Evolutionary conservation across 2,113 vertebrate species (phyloP).

Genomic region (Apus apus): DNA sequence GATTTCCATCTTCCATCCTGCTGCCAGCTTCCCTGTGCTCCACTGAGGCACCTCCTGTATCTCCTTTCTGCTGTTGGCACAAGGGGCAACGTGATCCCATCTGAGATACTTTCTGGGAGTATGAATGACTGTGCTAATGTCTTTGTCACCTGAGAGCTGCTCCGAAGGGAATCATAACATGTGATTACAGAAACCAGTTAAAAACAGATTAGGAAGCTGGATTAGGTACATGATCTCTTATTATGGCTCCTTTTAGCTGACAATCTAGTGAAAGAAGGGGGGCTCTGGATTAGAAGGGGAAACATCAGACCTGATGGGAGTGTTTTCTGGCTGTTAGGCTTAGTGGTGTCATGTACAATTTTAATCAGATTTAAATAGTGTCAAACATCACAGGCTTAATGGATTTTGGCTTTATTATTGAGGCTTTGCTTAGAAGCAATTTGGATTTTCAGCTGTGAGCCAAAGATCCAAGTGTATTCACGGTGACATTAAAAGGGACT

Average conservation of each 20-base stretch:
- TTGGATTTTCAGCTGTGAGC: conserved; percentile 58
- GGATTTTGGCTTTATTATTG: conserved; percentile 66
- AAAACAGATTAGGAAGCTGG: conserved; percentile 49
- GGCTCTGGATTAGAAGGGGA: conserved; percentile 30
- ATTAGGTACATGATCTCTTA: conserved; percentile 54
- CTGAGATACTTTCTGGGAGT: not conserved
- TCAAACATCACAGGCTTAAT: conserved; percentile 67
- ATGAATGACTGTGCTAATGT: not conserved
- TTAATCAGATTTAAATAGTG: conserved; percentile 69
- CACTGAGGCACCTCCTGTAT: accelerated
- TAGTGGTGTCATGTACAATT: conserved; percentile 56
- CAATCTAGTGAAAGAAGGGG: not conserved
- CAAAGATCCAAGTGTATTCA: not conserved
- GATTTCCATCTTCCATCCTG: accelerated
- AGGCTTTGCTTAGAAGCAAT: conserved; percentile 61
- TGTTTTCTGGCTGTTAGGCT: conserved; percentile 58
- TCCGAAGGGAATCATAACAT: not conserved
- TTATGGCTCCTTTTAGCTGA: conserved; percentile 46
- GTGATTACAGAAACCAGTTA: conserved; percentile 55
- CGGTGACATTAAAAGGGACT: not conserved
- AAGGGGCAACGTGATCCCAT: not conserved
- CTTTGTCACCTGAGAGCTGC: conserved; percentile 47
- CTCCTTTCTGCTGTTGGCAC: accelerated
- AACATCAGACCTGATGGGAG: conserved; percentile 21
- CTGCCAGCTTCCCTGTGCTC: not conserved